Percentiles rank a stretch among this genome's conserved stretches.
Evolutionary conservation across 2,888 invertebrate genomes (phyloP).

Genomic region (Euplexia lucipara): DNA sequence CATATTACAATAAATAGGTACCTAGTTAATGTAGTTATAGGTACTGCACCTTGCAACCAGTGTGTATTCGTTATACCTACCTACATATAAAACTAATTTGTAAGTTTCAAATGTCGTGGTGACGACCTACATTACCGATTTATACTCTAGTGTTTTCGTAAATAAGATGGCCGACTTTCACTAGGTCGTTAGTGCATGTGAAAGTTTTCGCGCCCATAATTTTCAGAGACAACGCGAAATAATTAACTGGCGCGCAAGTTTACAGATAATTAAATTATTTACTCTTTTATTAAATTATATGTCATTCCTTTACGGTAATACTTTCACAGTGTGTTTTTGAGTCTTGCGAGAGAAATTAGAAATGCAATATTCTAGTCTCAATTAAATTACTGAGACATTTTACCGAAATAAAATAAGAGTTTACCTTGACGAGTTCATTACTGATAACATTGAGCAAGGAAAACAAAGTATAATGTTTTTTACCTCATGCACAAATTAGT

Average conservation of each 20-base stretch:
- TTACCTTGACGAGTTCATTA: constrained; percentile 19
- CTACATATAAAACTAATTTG: constrained; percentile 38
- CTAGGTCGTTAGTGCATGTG: constrained; percentile 53
- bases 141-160: constrained; percentile 61
- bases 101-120: constrained; percentile 42
- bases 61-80: constrained; percentile 35
- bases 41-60: constrained; percentile 17
- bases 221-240: constrained; percentile 60
- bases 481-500: not conserved
- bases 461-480: not conserved
- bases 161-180: constrained; percentile 64
- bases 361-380: constrained; percentile 5
- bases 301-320: constrained; percentile 33
- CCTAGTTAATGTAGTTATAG: too few relatives aligned
- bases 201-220: constrained; percentile 65
- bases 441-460: constrained; percentile 20
- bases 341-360: constrained; percentile 34
- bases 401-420: constrained; percentile 5
- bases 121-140: constrained; percentile 61
- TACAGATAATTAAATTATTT: constrained; percentile 52
- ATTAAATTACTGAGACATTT: constrained; percentile 25
- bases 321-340: constrained; percentile 50
- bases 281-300: too few relatives aligned
- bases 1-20: constrained; percentile 25
- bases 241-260: constrained; percentile 56